Conservation (phyloP, 2,888 invertebrate genomes). For the Lasioglossum leucozonium region DNA sequence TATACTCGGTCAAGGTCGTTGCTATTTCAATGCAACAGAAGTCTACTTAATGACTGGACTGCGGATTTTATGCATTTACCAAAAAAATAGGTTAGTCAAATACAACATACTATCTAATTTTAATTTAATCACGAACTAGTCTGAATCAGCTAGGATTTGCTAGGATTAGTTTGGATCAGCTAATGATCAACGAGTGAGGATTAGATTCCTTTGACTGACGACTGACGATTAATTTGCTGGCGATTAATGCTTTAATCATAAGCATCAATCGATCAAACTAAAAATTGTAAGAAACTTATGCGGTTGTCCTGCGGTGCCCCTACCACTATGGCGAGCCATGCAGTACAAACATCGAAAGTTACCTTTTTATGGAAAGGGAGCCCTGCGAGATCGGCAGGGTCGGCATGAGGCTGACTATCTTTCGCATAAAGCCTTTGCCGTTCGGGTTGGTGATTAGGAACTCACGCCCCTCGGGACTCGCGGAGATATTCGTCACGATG, state of each 20-base stretch:
- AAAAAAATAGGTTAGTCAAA: neutral
- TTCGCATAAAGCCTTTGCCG: constrained; percentile 79
- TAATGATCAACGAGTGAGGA: neutral
- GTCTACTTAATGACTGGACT: neutral
- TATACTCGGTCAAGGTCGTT: constrained; percentile 4
- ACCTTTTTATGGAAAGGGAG: constrained; percentile 78
- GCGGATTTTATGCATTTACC: neutral
- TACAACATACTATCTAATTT: neutral
- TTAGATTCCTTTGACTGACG: neutral
- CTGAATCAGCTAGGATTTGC: neutral
- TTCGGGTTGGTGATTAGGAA: constrained; percentile 80
- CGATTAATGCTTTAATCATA: neutral
- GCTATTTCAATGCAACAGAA: neutral
- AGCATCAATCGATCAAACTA: too few relatives aligned
- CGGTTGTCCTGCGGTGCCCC: neutral
- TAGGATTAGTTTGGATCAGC: neutral
- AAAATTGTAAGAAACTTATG: neutral
- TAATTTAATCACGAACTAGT: neutral
- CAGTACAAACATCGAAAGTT: constrained; percentile 5
- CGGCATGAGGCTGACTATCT: constrained; percentile 78
- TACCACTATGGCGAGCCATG: too few relatives aligned
- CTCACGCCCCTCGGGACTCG: constrained; percentile 80
- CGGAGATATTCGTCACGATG: constrained; percentile 82
- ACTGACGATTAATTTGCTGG: neutral
- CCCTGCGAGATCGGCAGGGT: constrained; percentile 78